Conservation (phyloP, 1,140 invertebrate genomes). For the Cotesia glomerata region DNA sequence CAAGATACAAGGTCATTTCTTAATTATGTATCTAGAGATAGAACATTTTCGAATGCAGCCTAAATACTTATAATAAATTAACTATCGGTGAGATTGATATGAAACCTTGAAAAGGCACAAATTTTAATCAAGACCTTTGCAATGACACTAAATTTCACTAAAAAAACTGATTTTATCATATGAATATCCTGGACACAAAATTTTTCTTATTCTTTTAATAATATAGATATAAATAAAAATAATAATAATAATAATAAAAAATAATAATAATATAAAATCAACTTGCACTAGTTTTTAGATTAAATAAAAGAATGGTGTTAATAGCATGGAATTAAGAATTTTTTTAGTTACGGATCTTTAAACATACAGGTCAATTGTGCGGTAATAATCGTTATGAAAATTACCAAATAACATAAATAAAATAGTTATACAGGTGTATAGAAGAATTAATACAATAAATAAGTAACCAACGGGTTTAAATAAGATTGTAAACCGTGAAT, state of each 20-base stretch:
- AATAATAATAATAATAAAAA: not conserved
- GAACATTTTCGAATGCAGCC: too few species aligned
- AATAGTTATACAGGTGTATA: not conserved
- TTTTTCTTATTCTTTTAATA: not conserved
- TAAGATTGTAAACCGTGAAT: constrained; percentile 24
- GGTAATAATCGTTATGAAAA: not conserved
- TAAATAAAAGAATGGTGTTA: not conserved
- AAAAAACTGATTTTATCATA: too few species aligned
- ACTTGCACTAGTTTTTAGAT: not conserved
- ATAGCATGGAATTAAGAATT: too few species aligned
- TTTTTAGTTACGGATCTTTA: not conserved
- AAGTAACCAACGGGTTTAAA: constrained; percentile 5
- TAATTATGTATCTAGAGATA: too few species aligned
- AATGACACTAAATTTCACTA: too few species aligned
- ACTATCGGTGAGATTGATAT: too few species aligned
- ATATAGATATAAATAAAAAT: not conserved
- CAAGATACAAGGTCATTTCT: too few species aligned
- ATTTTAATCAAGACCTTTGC: too few species aligned
- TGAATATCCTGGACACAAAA: too few species aligned
- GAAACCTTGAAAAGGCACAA: too few species aligned
- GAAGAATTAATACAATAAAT: not conserved
- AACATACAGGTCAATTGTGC: not conserved
- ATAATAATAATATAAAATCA: not conserved
- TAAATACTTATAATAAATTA: too few species aligned
- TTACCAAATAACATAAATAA: not conserved